Conservation (phyloP, 2,113 vertebrate species). For the Petromus typicus region DNA sequence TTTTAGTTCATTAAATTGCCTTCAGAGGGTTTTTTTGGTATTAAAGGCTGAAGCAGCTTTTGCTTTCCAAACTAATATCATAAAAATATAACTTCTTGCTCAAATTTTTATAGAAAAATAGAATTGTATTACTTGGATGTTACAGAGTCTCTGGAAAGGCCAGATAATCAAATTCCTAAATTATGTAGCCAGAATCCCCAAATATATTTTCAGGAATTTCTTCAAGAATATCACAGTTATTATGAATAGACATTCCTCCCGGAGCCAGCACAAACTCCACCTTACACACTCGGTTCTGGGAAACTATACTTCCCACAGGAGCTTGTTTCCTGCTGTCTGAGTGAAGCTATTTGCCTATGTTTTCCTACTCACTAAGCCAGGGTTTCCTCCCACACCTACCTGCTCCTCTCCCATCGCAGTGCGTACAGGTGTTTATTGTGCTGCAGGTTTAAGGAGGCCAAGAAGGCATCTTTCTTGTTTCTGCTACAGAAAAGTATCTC, state of each 20-base stretch:
- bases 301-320: fast-evolving
- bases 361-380: background rate
- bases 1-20: background rate
- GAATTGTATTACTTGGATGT: background rate
- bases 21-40: background rate
- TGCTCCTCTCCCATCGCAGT: background rate
- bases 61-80: background rate
- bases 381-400: no score
- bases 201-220: background rate
- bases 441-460: background rate
- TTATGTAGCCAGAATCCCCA: background rate
- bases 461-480: background rate
- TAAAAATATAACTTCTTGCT: background rate
- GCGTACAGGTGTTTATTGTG: background rate
- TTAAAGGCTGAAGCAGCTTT: background rate
- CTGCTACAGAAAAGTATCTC: background rate
- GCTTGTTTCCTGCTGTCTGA: fast-evolving
- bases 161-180: background rate
- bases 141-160: background rate
- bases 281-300: no score
- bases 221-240: background rate
- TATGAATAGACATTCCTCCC: background rate
- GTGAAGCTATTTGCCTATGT: background rate
- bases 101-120: background rate
- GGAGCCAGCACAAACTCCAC: background rate